Base-by-base conservation (phyloP, 2,797 vertebrate genomes). In the Psittacula echo region DNA sequence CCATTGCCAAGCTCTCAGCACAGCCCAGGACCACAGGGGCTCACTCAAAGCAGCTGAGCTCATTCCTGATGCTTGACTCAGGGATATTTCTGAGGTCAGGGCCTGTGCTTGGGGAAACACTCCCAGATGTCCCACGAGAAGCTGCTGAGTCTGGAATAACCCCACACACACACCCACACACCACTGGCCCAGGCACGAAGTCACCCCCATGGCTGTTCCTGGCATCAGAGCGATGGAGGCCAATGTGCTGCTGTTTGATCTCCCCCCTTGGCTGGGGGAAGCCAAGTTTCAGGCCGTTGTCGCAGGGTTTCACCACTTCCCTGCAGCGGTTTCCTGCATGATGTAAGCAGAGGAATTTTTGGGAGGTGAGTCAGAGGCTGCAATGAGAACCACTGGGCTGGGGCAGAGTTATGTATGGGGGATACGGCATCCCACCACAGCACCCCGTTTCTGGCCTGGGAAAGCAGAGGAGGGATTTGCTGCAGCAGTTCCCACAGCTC, bases 321-420 rank as follows among this genome's bases (percentile, higher is more conserved):
- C 29, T 0, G 39, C 67, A 56, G 94, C 21, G 64, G 77, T 96
- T 96, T 95, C 91, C 94, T 94, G 94, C 76, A 13, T 34, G 75
- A 78, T 62, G 68, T 19, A 60, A 92, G 75, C 8, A 0, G 17
- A 75, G 78, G 53, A 92, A 84, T 95, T 87, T 87, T 71, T 91
- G 87, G 54, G 92, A 87, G 85, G 62, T 94, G 95, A 96, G 84
- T 94, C 94, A 96, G 87, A 85, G 58, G 51, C 68, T 92, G 72
- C 79, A 73, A 91, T 89, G 60, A 76, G 68, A 96, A 84, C 82
- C 94, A 91, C 94, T 92, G 88, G 91, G 89, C 30, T 5, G 50
- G 29, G 37, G 41, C 41, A 75, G 75, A 67, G 37, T 56, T 72
- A 45, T n/a, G 67, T 14, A 27, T 0, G 5, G 62, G 51, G 50